Base-by-base conservation (phyloP, 2,888 invertebrate genomes). In the Zootermopsis nevadensis region DNA sequence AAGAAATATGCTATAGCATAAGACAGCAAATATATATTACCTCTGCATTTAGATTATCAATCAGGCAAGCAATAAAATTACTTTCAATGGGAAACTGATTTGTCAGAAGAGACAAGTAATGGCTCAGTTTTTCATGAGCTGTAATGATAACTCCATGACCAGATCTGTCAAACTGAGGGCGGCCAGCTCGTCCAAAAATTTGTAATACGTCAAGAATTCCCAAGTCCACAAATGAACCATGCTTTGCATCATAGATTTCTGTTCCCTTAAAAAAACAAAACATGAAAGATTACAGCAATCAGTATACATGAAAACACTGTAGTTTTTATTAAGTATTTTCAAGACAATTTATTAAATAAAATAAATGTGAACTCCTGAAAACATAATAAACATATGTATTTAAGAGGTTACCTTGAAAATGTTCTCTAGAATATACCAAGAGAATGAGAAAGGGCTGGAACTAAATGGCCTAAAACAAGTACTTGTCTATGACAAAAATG, bases 41-140 rank as follows among this genome's bases (percentile, higher is more conserved):
- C 92, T 99, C 99, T 42, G 99, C 99, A 91, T 99, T 99, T 84
- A 99, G 92, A 91, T 99, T 99, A 89, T 99, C 99, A 3, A 96
- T 95, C 82, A 99, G 90, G 86, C 96, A 94, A 87, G 94, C 94
- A 84, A 98, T 94, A 87, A 99, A 99, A 90, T 98, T 98, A 88
- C 98, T 98, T 90, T 99, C 99, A 85, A 99, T 99, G 0, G 99
- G 99, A 89, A 97, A 97, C 90, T 99, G 99, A 88, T 98, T 97
- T 1, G 98, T 98, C 88, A 99, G 93, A 80, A 98, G 92, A 0
- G 97, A 96, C 83, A 99, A 91, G 88, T 99, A 99, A 88, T 98
- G 97, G 53, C 96, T 94, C 83, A 99, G 91, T 89, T 98, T 98
- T 85, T 96, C 95, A 88, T 98, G 96, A 0, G 95, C 91, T 0